Percentiles rank a stretch among this genome's conserved stretches.
Evolutionary conservation across 1,140 invertebrate species (phyloP).

Genomic region (Cataglyphis hispanica): DNA sequence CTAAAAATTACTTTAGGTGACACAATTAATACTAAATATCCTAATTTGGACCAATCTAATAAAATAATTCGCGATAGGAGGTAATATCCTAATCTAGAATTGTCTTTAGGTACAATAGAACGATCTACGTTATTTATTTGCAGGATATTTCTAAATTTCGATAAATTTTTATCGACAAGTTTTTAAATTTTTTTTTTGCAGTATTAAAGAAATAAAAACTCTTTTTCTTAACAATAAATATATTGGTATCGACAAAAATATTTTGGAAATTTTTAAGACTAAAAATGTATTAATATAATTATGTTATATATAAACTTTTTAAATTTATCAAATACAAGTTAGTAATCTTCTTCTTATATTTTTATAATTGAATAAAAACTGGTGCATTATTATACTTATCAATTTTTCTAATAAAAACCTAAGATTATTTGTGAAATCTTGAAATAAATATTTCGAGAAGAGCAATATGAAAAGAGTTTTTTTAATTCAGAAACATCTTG

Average conservation of each 20-base stretch:
- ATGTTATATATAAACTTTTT: too few relatives aligned
- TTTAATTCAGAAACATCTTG: constrained; percentile 43
- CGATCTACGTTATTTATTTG: constrained; percentile 26
- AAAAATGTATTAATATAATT: neutral
- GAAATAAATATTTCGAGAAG: neutral
- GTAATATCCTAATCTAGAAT: constrained; percentile 29
- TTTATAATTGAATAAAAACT: neutral
- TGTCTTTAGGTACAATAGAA: constrained; percentile 35
- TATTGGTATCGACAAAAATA: neutral
- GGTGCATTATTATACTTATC: neutral
- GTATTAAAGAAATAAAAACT: neutral
- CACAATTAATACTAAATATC: constrained; percentile 30
- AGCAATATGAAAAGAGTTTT: neutral
- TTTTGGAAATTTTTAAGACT: neutral
- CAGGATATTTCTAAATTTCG: constrained; percentile 31
- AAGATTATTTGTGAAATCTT: neutral
- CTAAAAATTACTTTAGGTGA: constrained; percentile 20
- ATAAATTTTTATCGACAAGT: neutral
- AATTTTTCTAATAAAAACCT: neutral
- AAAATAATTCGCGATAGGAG: constrained; percentile 6
- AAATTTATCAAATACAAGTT: too few relatives aligned
- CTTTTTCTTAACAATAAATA: neutral
- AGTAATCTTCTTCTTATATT: too few relatives aligned
- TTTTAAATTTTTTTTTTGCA: neutral
- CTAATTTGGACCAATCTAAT: constrained; percentile 23